Base-by-base conservation (phyloP, 1,140 invertebrate genomes). In the Tetramorium simillimum region DNA sequence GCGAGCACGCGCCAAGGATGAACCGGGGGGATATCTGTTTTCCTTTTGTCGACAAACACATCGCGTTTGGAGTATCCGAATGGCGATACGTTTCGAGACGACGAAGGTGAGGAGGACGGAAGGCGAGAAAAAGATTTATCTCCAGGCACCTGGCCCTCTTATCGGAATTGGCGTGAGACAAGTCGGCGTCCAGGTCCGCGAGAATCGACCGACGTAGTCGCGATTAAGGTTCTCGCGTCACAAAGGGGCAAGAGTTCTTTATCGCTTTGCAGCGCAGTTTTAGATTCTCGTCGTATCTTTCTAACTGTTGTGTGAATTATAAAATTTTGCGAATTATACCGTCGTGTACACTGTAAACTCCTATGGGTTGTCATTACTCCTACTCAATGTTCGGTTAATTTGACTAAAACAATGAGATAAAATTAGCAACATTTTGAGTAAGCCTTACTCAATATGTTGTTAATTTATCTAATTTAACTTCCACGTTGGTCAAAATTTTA, bases 1-100 rank as follows among this genome's bases (percentile, higher is more conserved):
- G 93, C 88, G 70, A 92, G 91, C 92, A 93, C 92, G 92, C 92
- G 92, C 92, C 92, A 92, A 93, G 92, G 89, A 92, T 92, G 90
- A 92, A 92, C 89, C 75, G 18, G 49, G 65, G 70, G 77, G 86
- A 82, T 93, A 93, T 92, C 92, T 91, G 88, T 90, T 88, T 92
- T 91, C 87, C 70, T 92, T 88, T 91, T 78, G 78, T 92, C 85
- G 85, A 86, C 90, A 92, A 93, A 92, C 92, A 89, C 58, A 58
- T 73, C 77, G 69, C 69, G 63, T 88, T 89, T 91, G 86, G 77
- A 70, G 86, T 91, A 88, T 92, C 89, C 87, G 49, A 80, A 86
- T 78, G 63, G 85, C 82, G 90, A 92, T 92, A 91, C 86, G 75
- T 84, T 78, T 86, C 65, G 85, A 90, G 84, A 80, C 88, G 78